Evolutionary conservation across 2,113 vertebrate species (phyloP).

Genomic region (Leucopternis melanops): DNA sequence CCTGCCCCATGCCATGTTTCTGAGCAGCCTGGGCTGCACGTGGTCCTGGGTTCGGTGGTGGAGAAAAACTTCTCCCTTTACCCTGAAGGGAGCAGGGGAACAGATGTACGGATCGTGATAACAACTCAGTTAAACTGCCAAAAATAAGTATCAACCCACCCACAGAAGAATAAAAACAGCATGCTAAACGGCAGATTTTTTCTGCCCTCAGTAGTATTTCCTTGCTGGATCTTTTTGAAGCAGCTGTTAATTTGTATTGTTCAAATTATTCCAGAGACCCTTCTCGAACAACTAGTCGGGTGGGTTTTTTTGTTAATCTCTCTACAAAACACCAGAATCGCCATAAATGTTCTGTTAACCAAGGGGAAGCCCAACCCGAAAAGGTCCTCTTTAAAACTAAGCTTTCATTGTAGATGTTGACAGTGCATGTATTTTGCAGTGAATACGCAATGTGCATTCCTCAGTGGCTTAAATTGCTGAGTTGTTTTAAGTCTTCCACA

Average conservation of each 20-base stretch:
- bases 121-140: constrained; percentile 30
- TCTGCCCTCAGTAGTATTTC: background rate
- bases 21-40: background rate
- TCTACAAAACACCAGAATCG: background rate
- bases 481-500: background rate
- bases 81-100: background rate
- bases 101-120: constrained; percentile 18
- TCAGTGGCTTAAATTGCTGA: constrained; percentile 19
- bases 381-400: background rate
- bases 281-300: background rate
- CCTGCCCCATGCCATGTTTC: fast-evolving
- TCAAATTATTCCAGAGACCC: background rate
- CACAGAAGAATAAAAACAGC: constrained; percentile 21
- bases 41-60: background rate
- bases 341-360: background rate
- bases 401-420: background rate
- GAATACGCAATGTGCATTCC: constrained; percentile 16
- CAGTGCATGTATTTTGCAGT: constrained; percentile 20
- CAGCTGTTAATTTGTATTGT: constrained; percentile 22
- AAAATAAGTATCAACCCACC: constrained; percentile 39
- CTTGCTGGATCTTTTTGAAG: background rate
- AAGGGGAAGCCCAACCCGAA: background rate
- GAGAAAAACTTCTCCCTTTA: background rate
- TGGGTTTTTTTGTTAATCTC: background rate
- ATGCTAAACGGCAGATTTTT: background rate